Evolutionary conservation across 2,797 vertebrate genomes (phyloP), one percentile per base, ranked within the genome.

Genomic region (Rhabdomys pumilio): DNA sequence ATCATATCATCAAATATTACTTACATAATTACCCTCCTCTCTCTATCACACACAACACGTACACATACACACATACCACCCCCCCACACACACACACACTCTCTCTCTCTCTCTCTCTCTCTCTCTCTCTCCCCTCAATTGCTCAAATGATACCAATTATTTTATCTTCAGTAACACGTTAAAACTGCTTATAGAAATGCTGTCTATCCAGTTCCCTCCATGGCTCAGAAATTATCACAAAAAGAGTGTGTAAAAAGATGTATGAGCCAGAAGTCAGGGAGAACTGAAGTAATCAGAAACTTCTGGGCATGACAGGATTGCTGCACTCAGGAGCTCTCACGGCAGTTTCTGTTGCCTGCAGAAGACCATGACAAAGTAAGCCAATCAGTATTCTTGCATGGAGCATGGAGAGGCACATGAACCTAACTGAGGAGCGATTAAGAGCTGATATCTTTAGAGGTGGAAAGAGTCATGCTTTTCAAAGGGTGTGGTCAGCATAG

Each of bases 141-240:
- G 44, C 44, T 44, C 44, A 44, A 44, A 44, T 44, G 19, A 11
- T 53, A 3, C 22, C 34, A 84, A 31, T 75, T 92, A 4, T 8
- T 75, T 96, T 22, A 61, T 55, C 50, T 95, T 94, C 19, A n/a
- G 22, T 77, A 82, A 86, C 24, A 63, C 38, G 69, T 83, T 72
- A 73, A 17, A 65, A 57, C 14, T 63, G 47, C 14, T 29, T 87
- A n/a, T 20, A 87, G n/a, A 86, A 38, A 69, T 69, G 14, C 34
- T 41, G 9, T 72, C 50, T 38, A 7, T 19, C 19, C 8, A 29
- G 17, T 55, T 6, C 22, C 2, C 34, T 72, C 47, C 22, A 57
- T 41, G 53, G 24, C 34, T 57, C 50, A 57, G 4, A 14, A 8
- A 57, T n/a, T 17, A 55, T 41, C n/a, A 38, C 9, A 55, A 13